These are phyloP conservation scores for Pseudococcus longispinus DNA, from an alignment of 2,888 invertebrate species.

Conservation along the genomic window DNA sequence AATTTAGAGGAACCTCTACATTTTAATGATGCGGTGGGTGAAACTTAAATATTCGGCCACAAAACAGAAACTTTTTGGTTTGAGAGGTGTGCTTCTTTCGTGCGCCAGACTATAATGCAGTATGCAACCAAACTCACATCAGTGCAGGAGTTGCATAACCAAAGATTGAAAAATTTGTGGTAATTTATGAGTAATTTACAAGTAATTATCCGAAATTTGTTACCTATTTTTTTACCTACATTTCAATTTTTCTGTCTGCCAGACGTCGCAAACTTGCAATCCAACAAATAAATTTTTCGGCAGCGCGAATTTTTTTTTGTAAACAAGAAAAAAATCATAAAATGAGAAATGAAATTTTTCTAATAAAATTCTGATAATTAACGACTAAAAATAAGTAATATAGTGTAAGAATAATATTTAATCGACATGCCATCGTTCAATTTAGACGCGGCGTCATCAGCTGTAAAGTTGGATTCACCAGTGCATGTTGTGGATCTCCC, in stretches of 20 bases:
- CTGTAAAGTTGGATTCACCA: conserved; percentile 63
- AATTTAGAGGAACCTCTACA: too few relatives aligned
- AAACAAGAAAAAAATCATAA: background rate
- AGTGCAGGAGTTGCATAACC: too few relatives aligned
- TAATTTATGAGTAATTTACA: too few relatives aligned
- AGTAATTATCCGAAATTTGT: too few relatives aligned
- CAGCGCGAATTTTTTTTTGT: background rate
- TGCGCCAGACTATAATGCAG: too few relatives aligned
- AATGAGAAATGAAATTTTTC: background rate
- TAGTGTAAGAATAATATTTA: background rate
- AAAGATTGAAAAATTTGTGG: too few relatives aligned
- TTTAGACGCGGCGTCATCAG: conserved; percentile 53
- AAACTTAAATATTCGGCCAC: too few relatives aligned
- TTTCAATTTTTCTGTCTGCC: background rate
- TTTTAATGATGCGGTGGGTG: too few relatives aligned
- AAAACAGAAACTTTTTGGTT: too few relatives aligned
- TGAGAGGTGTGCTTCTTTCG: too few relatives aligned
- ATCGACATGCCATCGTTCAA: conserved; percentile 42
- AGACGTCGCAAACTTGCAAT: background rate
- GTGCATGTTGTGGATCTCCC: conserved; percentile 59
- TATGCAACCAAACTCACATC: too few relatives aligned
- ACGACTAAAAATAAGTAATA: background rate
- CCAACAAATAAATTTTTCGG: background rate
- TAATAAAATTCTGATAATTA: background rate
- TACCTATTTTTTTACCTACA: background rate